Evolutionary conservation across 2,888 invertebrate species (phyloP).

Genomic region (Rapana venosa): DNA sequence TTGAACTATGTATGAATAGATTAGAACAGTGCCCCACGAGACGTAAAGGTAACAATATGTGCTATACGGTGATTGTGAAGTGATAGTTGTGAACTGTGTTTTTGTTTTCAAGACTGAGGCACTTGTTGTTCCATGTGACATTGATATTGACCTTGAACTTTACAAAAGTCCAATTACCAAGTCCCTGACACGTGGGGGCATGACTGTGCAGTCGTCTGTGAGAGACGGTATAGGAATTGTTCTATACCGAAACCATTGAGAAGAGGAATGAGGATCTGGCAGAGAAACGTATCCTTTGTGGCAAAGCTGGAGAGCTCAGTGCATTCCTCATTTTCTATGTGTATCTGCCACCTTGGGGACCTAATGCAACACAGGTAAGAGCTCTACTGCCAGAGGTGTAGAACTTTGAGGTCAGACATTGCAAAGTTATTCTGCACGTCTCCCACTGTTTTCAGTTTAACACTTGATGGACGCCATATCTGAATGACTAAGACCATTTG

Average conservation of each 20-base stretch:
- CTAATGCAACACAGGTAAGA: constrained; percentile 27
- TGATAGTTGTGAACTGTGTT: background rate
- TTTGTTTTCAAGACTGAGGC: constrained; percentile 29
- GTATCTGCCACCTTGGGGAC: constrained; percentile 40
- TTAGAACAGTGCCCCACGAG: background rate
- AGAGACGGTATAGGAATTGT: background rate
- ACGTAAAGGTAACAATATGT: background rate
- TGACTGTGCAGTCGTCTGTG: background rate
- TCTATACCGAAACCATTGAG: background rate
- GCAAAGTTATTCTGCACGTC: too few species aligned
- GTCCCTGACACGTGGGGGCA: constrained; percentile 26
- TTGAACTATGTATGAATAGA: too few species aligned
- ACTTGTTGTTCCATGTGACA: constrained; percentile 31
- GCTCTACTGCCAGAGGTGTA: background rate
- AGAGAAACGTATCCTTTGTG: constrained; percentile 10
- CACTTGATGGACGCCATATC: too few species aligned
- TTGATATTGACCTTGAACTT: constrained; percentile 36
- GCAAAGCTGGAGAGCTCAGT: background rate
- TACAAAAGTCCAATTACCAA: constrained; percentile 24
- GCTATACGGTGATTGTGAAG: background rate
- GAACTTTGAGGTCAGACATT: too few species aligned
- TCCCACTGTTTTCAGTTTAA: too few species aligned
- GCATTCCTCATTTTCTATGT: constrained; percentile 24
- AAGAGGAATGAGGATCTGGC: constrained; percentile 19
- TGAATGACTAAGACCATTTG: too few species aligned